Evolutionary conservation across 2,797 vertebrate genomes (phyloP), one percentile per base, ranked within the genome.

Genomic region (Psittacula derbiana): DNA sequence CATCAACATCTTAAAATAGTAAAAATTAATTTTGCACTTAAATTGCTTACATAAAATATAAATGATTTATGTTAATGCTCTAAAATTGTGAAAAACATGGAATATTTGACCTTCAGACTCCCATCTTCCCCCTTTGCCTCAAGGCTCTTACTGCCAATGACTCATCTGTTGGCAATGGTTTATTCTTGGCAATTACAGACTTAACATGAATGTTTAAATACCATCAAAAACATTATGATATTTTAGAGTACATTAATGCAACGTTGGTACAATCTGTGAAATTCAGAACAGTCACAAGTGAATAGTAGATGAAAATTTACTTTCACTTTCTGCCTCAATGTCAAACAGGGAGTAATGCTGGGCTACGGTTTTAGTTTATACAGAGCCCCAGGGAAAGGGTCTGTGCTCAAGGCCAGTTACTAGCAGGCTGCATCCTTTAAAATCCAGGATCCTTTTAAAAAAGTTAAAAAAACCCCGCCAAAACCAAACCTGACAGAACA

Each of bases 41-140:
- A 94, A 93, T 53, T 92, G 96, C 96, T 96, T 96, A 96, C 90
- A 97, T 95, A 90, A 95, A 97, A 96, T 94, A 96, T 36, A 94
- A 82, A 93, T 86, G 74, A 96, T 93, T 95, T 95, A 88, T 85
- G 88, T 61, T 96, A 94, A 96, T 92, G 41, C 52, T 67, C 52
- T 58, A 61, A 86, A 96, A 95, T 87, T 43, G 41, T 90, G 67
- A 90, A 92, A 96, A 95, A 67, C 74, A 74, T 33, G 52, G 74
- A 73, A 82, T 79, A 53, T 25, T 85, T 84, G 96, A 96, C 96
- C 96, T 97, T 96, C 93, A 95, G 55, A 84, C 49, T 93, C 38
- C 64, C 41, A 85, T 91, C 23, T 83, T 88, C 65, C 61, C 75
- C 84, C 57, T 58, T 38, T 91, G 91, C 88, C 92, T 95, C 44